A percentile compares a stretch with the other conserved stretches of the same genome.
Conservation (phyloP, 2,797 vertebrate species). For the Smutsia temminckii region DNA sequence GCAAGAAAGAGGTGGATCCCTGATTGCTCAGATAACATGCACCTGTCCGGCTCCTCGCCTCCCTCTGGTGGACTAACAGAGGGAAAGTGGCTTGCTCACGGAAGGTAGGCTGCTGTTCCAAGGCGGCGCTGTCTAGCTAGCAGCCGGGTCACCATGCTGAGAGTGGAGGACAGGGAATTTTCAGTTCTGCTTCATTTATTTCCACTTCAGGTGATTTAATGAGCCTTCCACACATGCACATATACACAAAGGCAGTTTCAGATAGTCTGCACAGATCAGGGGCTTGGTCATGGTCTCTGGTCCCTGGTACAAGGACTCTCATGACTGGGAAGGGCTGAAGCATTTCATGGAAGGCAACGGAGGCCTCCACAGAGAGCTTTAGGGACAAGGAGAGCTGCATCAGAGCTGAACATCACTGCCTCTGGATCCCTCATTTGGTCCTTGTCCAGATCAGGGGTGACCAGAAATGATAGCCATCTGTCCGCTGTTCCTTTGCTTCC, state of each 20-base stretch:
- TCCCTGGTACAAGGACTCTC: neutral
- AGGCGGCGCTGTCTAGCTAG: neutral
- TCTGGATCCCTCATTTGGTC: conserved; percentile 56
- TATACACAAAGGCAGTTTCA: neutral
- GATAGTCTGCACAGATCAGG: neutral
- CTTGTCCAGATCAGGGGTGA: conserved; percentile 57
- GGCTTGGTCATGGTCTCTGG: neutral
- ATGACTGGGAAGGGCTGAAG: neutral
- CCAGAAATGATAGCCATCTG: conserved; percentile 60
- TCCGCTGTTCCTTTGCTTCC: conserved; percentile 3
- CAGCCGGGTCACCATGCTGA: neutral
- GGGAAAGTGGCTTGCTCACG: neutral
- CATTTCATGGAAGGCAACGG: neutral
- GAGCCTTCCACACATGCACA: neutral
- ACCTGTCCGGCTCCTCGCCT: too few species aligned
- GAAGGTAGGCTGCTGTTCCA: neutral
- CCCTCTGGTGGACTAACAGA: neutral
- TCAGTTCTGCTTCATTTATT: conserved; percentile 38
- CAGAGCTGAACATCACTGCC: conserved; percentile 44
- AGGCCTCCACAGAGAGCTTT: neutral
- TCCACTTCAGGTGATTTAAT: conserved; percentile 32
- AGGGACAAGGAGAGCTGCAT: neutral
- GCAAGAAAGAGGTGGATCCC: neutral
- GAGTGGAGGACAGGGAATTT: neutral
- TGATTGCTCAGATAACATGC: rapidly evolving